A percentile compares a stretch with the other conserved stretches of the same genome.
These are phyloP conservation scores for Mus caroli DNA, from an alignment of 2,797 vertebrate genomes.

Conservation along the genomic window DNA sequence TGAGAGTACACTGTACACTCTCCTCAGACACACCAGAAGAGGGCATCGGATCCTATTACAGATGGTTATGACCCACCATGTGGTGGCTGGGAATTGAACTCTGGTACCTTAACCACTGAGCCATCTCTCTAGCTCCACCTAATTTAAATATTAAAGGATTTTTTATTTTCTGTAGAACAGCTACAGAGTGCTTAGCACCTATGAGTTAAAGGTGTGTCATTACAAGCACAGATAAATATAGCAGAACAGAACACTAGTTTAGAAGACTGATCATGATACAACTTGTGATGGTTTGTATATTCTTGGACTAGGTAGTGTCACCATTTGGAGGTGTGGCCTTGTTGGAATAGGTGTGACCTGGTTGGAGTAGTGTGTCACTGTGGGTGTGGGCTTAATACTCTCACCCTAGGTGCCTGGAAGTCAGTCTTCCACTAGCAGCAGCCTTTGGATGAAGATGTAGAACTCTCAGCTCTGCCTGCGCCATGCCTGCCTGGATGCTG, in stretches of 20 bases:
- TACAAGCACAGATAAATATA: conserved; percentile 78
- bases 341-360: too few relatives aligned
- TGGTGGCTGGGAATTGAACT: background rate
- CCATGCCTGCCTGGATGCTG: too few relatives aligned
- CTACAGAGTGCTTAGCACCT: conserved; percentile 79
- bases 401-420: too few relatives aligned
- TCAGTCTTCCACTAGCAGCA: too few relatives aligned
- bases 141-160: conserved; percentile 84
- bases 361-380: too few relatives aligned
- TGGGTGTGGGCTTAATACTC: too few relatives aligned
- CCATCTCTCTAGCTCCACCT: background rate
- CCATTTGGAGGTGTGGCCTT: too few relatives aligned
- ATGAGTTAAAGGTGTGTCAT: conserved; percentile 80
- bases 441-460: too few relatives aligned
- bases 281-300: too few relatives aligned
- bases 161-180: conserved; percentile 86
- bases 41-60: background rate
- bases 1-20: background rate
- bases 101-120: background rate
- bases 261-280: conserved; percentile 74
- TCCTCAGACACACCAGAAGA: background rate
- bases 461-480: too few relatives aligned
- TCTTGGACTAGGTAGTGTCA: too few relatives aligned
- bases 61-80: background rate
- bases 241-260: conserved; percentile 73